A percentile compares a stretch with the other conserved stretches of the same genome.
phyloP scores from a whole-genome alignment of 1,140 invertebrate genomes.

The Periplaneta americana region DNA sequence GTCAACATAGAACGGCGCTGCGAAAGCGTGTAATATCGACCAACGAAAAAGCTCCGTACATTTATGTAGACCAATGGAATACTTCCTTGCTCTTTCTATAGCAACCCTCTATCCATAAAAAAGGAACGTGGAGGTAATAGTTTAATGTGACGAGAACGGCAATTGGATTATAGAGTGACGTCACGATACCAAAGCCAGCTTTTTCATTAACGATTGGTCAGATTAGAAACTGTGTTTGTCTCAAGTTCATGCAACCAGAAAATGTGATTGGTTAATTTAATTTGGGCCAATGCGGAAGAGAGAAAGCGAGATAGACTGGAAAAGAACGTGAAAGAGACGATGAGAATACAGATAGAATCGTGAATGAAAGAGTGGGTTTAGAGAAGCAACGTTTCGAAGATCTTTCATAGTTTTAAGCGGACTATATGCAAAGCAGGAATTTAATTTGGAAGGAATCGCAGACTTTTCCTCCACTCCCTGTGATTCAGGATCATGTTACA shows the following conservation, averaged over 20 bases:
- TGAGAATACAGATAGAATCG: not conserved
- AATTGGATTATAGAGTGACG: conserved; percentile 18
- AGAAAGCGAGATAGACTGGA: not conserved
- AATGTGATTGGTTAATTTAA: conserved; percentile 12
- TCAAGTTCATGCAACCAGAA: conserved; percentile 7
- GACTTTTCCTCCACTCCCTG: not conserved
- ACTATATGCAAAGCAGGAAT: not conserved
- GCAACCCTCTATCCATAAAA: not conserved
- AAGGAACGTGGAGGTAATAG: not conserved
- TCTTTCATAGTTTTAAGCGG: not conserved
- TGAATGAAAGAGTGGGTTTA: not conserved
- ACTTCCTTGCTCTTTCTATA: not conserved
- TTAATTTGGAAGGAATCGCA: not conserved
- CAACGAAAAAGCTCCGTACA: not conserved
- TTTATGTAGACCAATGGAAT: not conserved
- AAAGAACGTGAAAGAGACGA: not conserved
- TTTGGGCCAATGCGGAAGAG: not conserved
- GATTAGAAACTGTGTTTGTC: conserved; percentile 19
- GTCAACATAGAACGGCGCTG: conserved; percentile 16
- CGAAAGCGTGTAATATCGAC: not conserved
- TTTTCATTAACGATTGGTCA: conserved; percentile 23
- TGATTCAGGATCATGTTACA: too few relatives aligned
- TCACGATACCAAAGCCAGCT: conserved; percentile 13
- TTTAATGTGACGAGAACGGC: conserved; percentile 3
- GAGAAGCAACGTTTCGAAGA: not conserved